Evolutionary conservation across 1,140 invertebrate species (phyloP), one percentile per base, ranked within the genome.

Genomic region (Tetraneura akinire): DNA sequence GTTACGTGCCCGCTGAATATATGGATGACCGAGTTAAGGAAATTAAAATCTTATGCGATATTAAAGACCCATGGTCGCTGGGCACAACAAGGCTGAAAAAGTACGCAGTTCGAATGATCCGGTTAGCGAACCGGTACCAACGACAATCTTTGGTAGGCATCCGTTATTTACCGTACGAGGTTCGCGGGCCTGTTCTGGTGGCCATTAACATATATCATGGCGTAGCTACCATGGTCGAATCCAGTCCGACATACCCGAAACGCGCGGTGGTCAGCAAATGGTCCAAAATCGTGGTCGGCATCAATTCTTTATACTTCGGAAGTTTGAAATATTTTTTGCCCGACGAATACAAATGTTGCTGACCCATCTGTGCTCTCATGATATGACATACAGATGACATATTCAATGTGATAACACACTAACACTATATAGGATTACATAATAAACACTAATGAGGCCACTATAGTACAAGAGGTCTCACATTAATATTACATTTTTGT

Each of bases 1-100:
- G 74, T 10, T 78, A 78, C 37, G 55, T 78, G 23, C 74, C 74
- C 21, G 10, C 37, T 16, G 74, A 78, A 21, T 78, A 62, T 55
- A 78, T 78, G 74, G 74, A 78, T 14, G 37, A 78, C 37, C 13
- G 14, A 9, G 55, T 8, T 8, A 21, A 32, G 8, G 55, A 49
- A 18, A 0, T 47, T 14, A 78, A 47, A 14, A 16, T n/a, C 0
- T 32, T 78, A n/a, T 78, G 74, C 37, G 23, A 0, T 3, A 37
- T 47, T n/a, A 78, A 47, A 13, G 14, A 29, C 3, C 55, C 74
- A 9, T 78, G 74, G 74, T n/a, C 32, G 14, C 37, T 78, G 21
- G 74, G 74, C 6, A 21, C 51, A 5, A 9, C 45, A 0, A 78
- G 45, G 14, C 21, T 78, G 55, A 78, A 78, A 47, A n/a, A 16